Base-by-base conservation (phyloP, 1,140 invertebrate genomes). In the Papilio polyxenes region DNA sequence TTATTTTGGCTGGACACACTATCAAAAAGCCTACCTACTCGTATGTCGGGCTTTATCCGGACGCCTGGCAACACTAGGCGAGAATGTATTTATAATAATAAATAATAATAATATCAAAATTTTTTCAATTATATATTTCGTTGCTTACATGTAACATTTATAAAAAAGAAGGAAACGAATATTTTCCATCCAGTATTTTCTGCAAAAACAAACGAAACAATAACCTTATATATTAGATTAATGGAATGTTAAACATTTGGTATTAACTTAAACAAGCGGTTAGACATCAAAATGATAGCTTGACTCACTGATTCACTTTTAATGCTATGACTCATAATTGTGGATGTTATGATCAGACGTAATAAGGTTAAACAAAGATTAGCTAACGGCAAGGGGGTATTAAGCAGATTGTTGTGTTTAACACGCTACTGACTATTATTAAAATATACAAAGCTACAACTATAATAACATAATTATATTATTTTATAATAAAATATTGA, bases 191-290 rank as follows among this genome's bases (percentile, higher is more conserved):
- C 49, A 51, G 23, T 13, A 51, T 10, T 51, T 13, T 51, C 59
- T 8, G n/a, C 59, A 62, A 23, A 69, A 15, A 31, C 17, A 56
- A 56, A 59, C 17, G 17, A 31, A 31, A 31, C 2, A 37, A 69
- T 11, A 65, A 69, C 37, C 9, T 31, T 31, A 31, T 5, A 37
- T 15, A 8, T 72, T 72, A 2, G 13, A 37, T 40, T 5, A 72
- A 72, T 72, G 65, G 31, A 72, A 37, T 72, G 65, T 72, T 72
- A 72, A 72, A 6, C 65, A 72, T 72, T 72, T 72, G 65, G 31
- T 72, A 72, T 72, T 37, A 72, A 72, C 4, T 72, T 37, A 72
- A 72, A 72, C 31, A 37, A 72, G 65, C 31, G 65, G 65, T 72
- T 40, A 72, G 65, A 0, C 31, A 72, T 69, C 65, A 69, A 69